Evolutionary conservation across 2,888 invertebrate species (phyloP).

Genomic region (Heliothis peltigera): DNA sequence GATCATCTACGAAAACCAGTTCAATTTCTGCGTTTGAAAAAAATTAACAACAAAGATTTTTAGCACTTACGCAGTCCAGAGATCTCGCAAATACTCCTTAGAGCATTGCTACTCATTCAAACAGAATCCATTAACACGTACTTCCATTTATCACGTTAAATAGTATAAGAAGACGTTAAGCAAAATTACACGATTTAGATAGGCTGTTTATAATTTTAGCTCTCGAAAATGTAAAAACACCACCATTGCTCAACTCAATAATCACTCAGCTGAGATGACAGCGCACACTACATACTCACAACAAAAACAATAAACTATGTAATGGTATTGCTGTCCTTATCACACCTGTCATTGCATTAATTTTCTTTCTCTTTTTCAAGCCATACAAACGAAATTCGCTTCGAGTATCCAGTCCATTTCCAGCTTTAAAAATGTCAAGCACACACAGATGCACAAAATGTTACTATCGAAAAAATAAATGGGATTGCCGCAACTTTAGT

Average conservation of each 20-base stretch:
- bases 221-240: slow-evolving; percentile 77
- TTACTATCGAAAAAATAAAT: not conserved
- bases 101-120: slow-evolving; percentile 56
- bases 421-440: slow-evolving; percentile 32
- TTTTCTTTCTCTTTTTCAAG: slow-evolving; percentile 33
- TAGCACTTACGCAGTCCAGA: slow-evolving; percentile 79
- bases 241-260: slow-evolving; percentile 80
- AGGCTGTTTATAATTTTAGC: slow-evolving; percentile 58
- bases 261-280: slow-evolving; percentile 69
- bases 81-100: slow-evolving; percentile 68
- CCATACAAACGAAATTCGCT: slow-evolving; percentile 14
- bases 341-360: not conserved
- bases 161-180: slow-evolving; percentile 42
- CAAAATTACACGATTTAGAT: slow-evolving; percentile 41
- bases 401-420: not conserved
- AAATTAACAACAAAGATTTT: slow-evolving; percentile 84
- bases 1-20: slow-evolving; percentile 69
- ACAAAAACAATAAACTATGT: slow-evolving; percentile 58
- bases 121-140: slow-evolving; percentile 40
- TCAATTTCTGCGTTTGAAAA: slow-evolving; percentile 79
- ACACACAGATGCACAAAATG: not conserved
- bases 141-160: slow-evolving; percentile 40
- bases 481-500: too few relatives aligned
- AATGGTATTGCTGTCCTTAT: slow-evolving; percentile 29
- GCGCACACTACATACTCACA: slow-evolving; percentile 45